Base-by-base conservation (phyloP, 1,140 invertebrate species). In the Teleopsis dalmanni region DNA sequence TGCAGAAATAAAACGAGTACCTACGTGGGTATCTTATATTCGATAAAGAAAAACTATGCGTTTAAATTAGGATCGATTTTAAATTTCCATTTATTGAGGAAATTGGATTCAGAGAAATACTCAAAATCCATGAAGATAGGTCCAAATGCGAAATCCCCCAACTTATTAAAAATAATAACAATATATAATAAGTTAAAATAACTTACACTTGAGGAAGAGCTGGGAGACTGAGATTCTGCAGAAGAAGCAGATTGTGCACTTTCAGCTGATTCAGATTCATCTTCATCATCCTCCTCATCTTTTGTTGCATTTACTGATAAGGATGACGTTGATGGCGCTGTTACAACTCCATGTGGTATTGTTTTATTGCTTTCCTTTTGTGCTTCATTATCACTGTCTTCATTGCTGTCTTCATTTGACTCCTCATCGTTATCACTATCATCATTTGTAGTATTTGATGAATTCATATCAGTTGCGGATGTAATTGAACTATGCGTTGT, bases 391-490 rank as follows among this genome's bases (percentile, higher is more conserved):
- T 48, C 48, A n/a, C 47, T 45, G 68, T 75, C 57, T 56, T 64
- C 48, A 62, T 65, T 38, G 60, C 40, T 50, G 25, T 35, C 44
- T 34, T 46, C 44, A 26, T 47, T 29, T 6, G 48, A 50, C 11
- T 51, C 69, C 33, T 57, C 56, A 21, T 76, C 72, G 54, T 74
- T 72, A 19, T 75, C 73, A 18, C 68, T 72, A 54, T 74, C 72
- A 19, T 75, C 73, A 18, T 68, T 72, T 34, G 71, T 73, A 50
- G 57, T 40, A 44, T 76, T 57, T 69, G 74, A 47, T 65, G 71
- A 48, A 52, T 48, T 52, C 13, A 45, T 52, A 34, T 48, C 47
- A 34, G 46, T 71, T 63, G 54, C 72, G 62, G 59, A 34, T 2
- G 31, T 36, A 25, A 41, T 50, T 19, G 34, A 36, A 4, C 22